Percentiles rank a stretch among this genome's conserved stretches.
phyloP scores from a whole-genome alignment of 2,888 invertebrate genomes.

The Lacanobia wlatinum region DNA sequence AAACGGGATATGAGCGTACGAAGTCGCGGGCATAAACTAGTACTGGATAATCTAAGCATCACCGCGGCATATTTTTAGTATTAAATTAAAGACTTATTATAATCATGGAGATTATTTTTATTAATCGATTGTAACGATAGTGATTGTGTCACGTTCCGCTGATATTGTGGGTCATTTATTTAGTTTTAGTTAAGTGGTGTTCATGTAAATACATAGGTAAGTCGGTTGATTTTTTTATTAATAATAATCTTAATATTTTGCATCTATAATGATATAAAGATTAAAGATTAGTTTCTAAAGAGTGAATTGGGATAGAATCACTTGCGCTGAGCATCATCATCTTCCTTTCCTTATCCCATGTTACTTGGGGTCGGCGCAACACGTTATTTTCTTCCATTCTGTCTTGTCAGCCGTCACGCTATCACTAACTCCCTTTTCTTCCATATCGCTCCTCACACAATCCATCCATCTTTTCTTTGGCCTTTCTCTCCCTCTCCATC shows the following conservation, averaged over 20 bases:
- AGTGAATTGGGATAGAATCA: too few species aligned
- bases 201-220: conserved; percentile 71
- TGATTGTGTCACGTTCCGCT: conserved; percentile 37
- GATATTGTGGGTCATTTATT: conserved; percentile 28
- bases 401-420: too few species aligned
- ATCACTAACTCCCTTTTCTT: too few species aligned
- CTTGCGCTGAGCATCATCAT: too few species aligned
- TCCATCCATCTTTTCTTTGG: too few species aligned
- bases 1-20: too few species aligned
- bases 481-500: too few species aligned
- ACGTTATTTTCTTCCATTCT: too few species aligned
- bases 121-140: conserved; percentile 56
- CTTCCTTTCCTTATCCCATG: too few species aligned
- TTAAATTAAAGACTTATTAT: conserved; percentile 16
- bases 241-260: background rate
- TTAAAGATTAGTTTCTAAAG: background rate
- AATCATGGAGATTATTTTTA: conserved; percentile 49
- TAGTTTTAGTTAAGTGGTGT: conserved; percentile 63
- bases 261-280: background rate
- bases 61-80: background rate
- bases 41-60: background rate
- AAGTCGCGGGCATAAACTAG: too few species aligned
- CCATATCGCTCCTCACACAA: too few species aligned
- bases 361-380: too few species aligned
- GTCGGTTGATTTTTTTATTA: conserved; percentile 26